Base-by-base conservation (phyloP, 37 sponge, comb jelly and placozoan species). In the Chondrosia reniformis region DNA sequence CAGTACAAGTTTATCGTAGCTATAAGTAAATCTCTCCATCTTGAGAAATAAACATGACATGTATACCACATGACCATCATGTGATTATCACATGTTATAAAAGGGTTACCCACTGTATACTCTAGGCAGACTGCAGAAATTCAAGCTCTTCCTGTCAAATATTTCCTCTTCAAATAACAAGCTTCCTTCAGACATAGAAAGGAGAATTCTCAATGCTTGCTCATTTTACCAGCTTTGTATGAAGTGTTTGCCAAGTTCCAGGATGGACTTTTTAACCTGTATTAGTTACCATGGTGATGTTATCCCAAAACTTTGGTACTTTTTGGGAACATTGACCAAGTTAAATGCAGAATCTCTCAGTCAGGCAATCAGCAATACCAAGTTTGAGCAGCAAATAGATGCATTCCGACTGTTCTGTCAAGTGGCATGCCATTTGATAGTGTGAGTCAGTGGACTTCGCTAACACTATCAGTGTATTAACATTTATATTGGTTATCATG, bases 231-330 rank as follows among this genome's bases (percentile, higher is more conserved):
- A 69, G 72, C 72, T 69, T 10, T 80, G 76, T 44, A 45, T 87
- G 55, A 56, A 63, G 33, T 33, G 45, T 13, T 36, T 91, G 43
- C 76, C 62, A 8, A 58, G 81, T 46, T 27, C 80, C 10, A 9
- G 62, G 9, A 59, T 61, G 38, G 94, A 93, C 38, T 27, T 93
- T 1, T 76, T 93, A 1, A 83, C 88, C 59, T 87, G 89, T 8
- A 54, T 93, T 9, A 86, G 89, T 61, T 93, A 79, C 42, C 71
- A 86, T 80, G 87, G 79, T 32, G 61, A 59, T 17, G 63, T 93
- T 25, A 65, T 83, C 13, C 76, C 76, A 17, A 85, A 82, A 55
- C 80, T 93, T 65, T 88, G 94, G 90, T 81, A 75, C 63, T 77
- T 83, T 24, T 39, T 89, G 7, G 64, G 73, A 28, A 65, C 38